These are phyloP conservation scores for Cotesia typhae DNA, from an alignment of 1,140 invertebrate genomes.

Conservation along the genomic window DNA sequence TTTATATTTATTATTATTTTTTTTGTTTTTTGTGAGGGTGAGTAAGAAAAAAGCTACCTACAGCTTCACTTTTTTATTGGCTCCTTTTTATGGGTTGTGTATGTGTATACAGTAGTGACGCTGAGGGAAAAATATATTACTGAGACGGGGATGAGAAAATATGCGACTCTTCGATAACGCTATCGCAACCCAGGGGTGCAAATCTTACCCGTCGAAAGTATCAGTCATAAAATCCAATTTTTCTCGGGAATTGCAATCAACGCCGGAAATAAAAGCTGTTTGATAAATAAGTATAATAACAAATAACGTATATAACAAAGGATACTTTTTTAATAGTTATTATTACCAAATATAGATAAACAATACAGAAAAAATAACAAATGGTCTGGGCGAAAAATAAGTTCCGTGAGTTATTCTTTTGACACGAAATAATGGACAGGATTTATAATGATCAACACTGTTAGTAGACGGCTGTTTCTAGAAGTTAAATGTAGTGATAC, in stretches of 20 bases:
- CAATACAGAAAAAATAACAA: neutral
- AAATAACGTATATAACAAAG: too few relatives aligned
- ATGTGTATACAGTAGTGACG: neutral
- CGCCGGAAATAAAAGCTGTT: neutral
- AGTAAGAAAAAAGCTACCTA: neutral
- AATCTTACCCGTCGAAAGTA: conserved; percentile 6
- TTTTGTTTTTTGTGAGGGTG: neutral
- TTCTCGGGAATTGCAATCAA: neutral
- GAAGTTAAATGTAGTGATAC: neutral
- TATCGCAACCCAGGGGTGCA: conserved; percentile 29
- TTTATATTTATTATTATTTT: conserved; percentile 15
- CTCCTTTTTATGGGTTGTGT: conserved; percentile 18
- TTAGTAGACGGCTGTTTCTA: conserved; percentile 6
- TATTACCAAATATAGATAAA: neutral
- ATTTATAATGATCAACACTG: conserved; percentile 4
- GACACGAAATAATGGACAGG: conserved; percentile 13
- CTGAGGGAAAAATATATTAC: conserved; percentile 2
- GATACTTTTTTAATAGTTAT: neutral
- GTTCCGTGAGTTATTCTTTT: neutral
- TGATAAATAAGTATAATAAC: neutral
- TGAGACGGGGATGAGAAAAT: conserved; percentile 16
- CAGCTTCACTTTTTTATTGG: conserved; percentile 19
- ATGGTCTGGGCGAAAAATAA: neutral
- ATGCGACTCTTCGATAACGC: conserved; percentile 37
- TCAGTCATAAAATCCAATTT: conserved; percentile 9